Conservation (phyloP, 2,113 vertebrate genomes). For the Beaufortia kweichowensis region DNA sequence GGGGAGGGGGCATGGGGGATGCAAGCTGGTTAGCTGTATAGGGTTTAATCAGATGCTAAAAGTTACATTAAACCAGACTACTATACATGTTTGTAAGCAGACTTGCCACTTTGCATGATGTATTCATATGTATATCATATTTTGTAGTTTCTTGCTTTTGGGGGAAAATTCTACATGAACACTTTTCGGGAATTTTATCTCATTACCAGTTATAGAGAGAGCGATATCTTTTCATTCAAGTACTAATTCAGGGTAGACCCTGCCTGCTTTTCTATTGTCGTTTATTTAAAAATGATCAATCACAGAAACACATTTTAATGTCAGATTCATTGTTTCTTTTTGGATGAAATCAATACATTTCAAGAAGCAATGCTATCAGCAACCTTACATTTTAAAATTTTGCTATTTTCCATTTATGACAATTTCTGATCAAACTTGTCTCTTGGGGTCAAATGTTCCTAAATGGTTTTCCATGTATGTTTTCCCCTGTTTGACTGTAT, state of each 20-base stretch:
- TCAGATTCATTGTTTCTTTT: conserved; percentile 55
- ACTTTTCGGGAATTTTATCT: conserved; percentile 29
- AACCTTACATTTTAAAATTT: conserved; percentile 63
- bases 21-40: conserved; percentile 34
- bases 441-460: conserved; percentile 74
- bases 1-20: background rate
- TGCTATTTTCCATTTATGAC: conserved; percentile 65
- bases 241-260: conserved; percentile 58
- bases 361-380: conserved; percentile 47
- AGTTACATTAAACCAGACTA: conserved; percentile 66
- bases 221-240: conserved; percentile 67
- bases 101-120: conserved; percentile 79
- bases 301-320: conserved; percentile 63
- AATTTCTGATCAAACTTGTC: conserved; percentile 69
- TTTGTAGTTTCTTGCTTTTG: conserved; percentile 68
- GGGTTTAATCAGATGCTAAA: conserved; percentile 39
- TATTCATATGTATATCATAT: conserved; percentile 75
- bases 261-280: conserved; percentile 57
- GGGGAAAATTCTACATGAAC: conserved; percentile 49
- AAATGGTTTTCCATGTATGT: conserved; percentile 77
- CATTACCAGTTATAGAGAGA: conserved; percentile 45
- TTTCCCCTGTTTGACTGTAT: conserved; percentile 78
- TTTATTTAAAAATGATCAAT: conserved; percentile 55
- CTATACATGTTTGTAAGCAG: conserved; percentile 73
- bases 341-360: conserved; percentile 41